A percentile compares a stretch with the other conserved stretches of the same genome.
Conservation (phyloP, 1,140 invertebrate species). For the Drosophila eugracilis region DNA sequence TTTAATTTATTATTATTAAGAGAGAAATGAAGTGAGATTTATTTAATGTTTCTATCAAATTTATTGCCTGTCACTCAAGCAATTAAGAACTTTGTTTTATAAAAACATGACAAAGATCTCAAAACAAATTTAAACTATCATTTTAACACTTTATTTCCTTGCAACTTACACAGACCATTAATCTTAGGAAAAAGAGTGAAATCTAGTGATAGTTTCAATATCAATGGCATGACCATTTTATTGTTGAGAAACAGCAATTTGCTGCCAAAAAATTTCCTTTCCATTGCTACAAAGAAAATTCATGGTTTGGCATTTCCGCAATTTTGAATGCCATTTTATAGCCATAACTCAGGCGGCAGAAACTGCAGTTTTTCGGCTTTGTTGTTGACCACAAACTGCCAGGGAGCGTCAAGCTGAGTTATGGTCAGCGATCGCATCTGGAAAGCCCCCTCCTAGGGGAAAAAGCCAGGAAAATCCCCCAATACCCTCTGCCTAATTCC, state of each 20-base stretch:
- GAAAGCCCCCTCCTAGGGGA: neutral
- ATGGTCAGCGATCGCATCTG: slow-evolving; percentile 37
- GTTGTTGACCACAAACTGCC: slow-evolving; percentile 39
- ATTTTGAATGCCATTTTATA: slow-evolving; percentile 52
- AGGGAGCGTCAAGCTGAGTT: slow-evolving; percentile 45
- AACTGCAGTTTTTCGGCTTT: slow-evolving; percentile 27
- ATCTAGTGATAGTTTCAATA: slow-evolving; percentile 16
- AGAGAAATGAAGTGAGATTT: too few relatives aligned
- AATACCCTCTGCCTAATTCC: slow-evolving; percentile 3
- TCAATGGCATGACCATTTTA: slow-evolving; percentile 23
- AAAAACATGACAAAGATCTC: neutral
- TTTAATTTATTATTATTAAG: neutral
- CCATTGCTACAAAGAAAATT: slow-evolving; percentile 30
- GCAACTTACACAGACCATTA: neutral
- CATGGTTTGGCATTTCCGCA: slow-evolving; percentile 50
- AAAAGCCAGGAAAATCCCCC: slow-evolving; percentile 2
- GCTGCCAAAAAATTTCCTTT: slow-evolving; percentile 22
- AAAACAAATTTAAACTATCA: neutral
- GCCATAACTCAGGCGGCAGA: slow-evolving; percentile 42
- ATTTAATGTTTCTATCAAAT: neutral
- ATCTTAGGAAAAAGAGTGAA: slow-evolving; percentile 14
- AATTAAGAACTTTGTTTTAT: neutral
- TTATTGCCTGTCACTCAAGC: neutral
- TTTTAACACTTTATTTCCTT: neutral
- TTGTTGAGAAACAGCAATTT: slow-evolving; percentile 12